Evolutionary conservation across 2,797 vertebrate species (phyloP).

Genomic region (Adrianichthys oophorus): DNA sequence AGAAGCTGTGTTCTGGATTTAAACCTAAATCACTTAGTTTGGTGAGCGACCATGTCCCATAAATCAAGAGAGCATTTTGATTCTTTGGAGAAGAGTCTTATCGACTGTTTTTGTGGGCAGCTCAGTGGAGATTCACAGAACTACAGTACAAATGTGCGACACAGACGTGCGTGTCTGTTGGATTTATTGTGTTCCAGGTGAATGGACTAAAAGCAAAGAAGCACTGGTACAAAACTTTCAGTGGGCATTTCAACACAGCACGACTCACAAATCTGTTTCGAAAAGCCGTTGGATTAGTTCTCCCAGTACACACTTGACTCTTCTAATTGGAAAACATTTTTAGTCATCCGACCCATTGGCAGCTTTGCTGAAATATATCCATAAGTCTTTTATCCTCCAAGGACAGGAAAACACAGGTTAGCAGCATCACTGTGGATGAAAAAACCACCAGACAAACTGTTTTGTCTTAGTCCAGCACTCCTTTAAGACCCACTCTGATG

Average conservation of each 20-base stretch:
- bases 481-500: neutral
- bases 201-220: conserved; percentile 64
- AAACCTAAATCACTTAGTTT: conserved; percentile 75
- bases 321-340: conserved; percentile 71
- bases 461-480: conserved; percentile 13
- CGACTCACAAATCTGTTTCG: conserved; percentile 64
- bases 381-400: conserved; percentile 44
- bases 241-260: conserved; percentile 63
- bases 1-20: conserved; percentile 76
- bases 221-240: conserved; percentile 69
- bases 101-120: conserved; percentile 66
- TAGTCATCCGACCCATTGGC: conserved; percentile 58
- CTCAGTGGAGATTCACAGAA: conserved; percentile 64
- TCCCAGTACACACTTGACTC: conserved; percentile 61
- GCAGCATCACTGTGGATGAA: conserved; percentile 27
- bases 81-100: conserved; percentile 78
- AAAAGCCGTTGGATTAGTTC: conserved; percentile 70
- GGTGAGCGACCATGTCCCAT: conserved; percentile 61
- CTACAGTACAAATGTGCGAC: conserved; percentile 37
- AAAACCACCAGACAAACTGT: conserved; percentile 21
- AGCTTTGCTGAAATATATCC: conserved; percentile 52
- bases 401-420: conserved; percentile 47
- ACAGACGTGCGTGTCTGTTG: conserved; percentile 24
- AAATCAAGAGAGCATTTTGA: conserved; percentile 74
- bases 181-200: conserved; percentile 62